Evolutionary conservation across 2,797 vertebrate species (phyloP), one percentile per base, ranked within the genome.

Genomic region (Alcedo quadribrachys): DNA sequence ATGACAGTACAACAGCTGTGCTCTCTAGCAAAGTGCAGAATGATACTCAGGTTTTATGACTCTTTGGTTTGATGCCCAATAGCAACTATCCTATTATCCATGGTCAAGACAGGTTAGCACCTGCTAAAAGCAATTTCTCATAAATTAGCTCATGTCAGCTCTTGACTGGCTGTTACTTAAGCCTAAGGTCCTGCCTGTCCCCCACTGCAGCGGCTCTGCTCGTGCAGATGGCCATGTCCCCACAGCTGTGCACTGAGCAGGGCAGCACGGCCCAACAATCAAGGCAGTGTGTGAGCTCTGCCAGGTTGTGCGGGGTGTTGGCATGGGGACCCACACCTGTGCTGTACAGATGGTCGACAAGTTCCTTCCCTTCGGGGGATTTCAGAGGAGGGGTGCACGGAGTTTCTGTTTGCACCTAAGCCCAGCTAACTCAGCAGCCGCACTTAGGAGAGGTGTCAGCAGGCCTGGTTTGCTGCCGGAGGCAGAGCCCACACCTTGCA

Each of bases 101-200:
- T 85, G 90, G 74, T 27, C 14, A 18, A 96, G 96, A 96, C 97
- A 97, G 98, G 97, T 97, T 98, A 97, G 94, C 98, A 98, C 97
- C 98, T 97, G 97, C 97, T 98, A 89, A 71, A 95, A 96, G 95
- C 95, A 91, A 91, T 97, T 97, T 96, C 95, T 95, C 96, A 97
- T 98, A 96, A 97, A 97, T 98, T 91, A 97, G 86, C 50, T 92
- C 21, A n/a, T 93, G 97, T 96, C 97, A 96, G 95, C 89, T 79
- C 68, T 50, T 61, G 94, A 91, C 92, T n/a, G 89, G 88, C 94
- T 88, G 94, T 81, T 37, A 12, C 80, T 45, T 33, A 80, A 30
- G 91, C 82, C 46, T 6, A 46, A 94, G 94, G 74, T 65, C 94
- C 95, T 94, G 94, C 81, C 74, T 2, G 9, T 53, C 20, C 50